phyloP scores from a whole-genome alignment of 1,140 invertebrate species.

The Sycophaga agraensis region DNA sequence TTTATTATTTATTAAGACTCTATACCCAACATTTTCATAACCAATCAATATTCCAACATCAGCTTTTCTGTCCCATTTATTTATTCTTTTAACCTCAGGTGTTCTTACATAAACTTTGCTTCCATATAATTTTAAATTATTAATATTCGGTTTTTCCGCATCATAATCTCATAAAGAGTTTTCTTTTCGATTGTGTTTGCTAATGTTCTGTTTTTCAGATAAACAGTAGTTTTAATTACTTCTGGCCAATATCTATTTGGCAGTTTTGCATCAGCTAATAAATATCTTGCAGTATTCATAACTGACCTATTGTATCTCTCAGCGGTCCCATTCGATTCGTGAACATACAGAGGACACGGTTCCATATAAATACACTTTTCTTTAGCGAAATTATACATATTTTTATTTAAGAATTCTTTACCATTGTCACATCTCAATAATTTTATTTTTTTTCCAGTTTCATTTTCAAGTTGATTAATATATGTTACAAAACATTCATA shows the following conservation, averaged over 20 bases:
- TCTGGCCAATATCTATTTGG: not conserved
- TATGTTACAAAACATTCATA: slow-evolving; percentile 26
- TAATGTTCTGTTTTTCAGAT: slow-evolving; percentile 27
- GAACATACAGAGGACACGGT: not conserved
- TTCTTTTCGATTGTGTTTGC: slow-evolving; percentile 46
- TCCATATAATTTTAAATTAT: too few relatives aligned
- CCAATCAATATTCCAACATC: too few relatives aligned
- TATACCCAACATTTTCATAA: too few relatives aligned
- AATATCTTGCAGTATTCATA: slow-evolving; percentile 7
- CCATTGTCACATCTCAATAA: slow-evolving; percentile 49
- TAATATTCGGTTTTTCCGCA: slow-evolving; percentile 38
- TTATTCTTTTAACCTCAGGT: too few relatives aligned
- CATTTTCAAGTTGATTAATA: slow-evolving; percentile 34
- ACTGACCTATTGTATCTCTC: slow-evolving; percentile 4
- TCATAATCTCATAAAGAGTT: slow-evolving; percentile 48
- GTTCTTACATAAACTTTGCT: too few relatives aligned
- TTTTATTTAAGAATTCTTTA: slow-evolving; percentile 43
- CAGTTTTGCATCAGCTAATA: not conserved
- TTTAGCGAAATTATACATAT: slow-evolving; percentile 26
- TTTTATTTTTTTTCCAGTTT: slow-evolving; percentile 39
- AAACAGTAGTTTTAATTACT: slow-evolving; percentile 20
- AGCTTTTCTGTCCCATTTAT: too few relatives aligned
- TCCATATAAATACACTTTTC: slow-evolving; percentile 20
- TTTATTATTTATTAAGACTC: too few relatives aligned
- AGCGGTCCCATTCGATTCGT: not conserved